A percentile compares a stretch with the other conserved stretches of the same genome.
Evolutionary conservation across 2,797 vertebrate genomes (phyloP).

Genomic region (Huso huso): DNA sequence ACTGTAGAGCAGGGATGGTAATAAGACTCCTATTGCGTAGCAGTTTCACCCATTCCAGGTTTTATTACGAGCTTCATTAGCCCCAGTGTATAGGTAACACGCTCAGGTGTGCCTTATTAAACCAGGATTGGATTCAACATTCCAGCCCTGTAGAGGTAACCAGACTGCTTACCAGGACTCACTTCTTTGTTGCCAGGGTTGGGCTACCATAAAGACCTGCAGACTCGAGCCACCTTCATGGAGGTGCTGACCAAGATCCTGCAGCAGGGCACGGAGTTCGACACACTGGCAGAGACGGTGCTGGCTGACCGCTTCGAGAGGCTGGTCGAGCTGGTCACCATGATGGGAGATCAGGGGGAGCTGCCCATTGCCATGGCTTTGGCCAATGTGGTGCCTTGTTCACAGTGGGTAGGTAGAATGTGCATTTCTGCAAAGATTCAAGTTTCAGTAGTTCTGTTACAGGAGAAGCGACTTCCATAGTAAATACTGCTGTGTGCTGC

Average conservation of each 20-base stretch:
- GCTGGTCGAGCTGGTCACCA: constrained; percentile 91
- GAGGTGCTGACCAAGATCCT: constrained; percentile 97
- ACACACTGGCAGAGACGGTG: constrained; percentile 92
- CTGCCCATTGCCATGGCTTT: constrained; percentile 97
- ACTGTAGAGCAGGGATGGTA: too few species aligned
- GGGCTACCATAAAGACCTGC: constrained; percentile 96
- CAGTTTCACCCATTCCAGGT: too few species aligned
- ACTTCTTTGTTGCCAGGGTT: constrained; percentile 58
- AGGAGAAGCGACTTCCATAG: neutral
- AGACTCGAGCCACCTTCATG: constrained; percentile 97
- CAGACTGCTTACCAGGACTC: neutral
- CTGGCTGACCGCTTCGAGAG: constrained; percentile 94
- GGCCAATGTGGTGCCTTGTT: constrained; percentile 94
- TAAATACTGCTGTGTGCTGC: neutral
- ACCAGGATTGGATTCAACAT: too few species aligned
- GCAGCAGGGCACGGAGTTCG: constrained; percentile 96
- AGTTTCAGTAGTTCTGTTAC: neutral
- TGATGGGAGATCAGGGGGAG: constrained; percentile 99
- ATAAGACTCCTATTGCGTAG: too few species aligned
- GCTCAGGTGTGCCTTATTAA: too few species aligned
- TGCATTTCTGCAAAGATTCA: neutral
- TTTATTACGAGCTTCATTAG: too few species aligned
- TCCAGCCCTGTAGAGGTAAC: too few species aligned
- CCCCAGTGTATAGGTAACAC: too few species aligned
- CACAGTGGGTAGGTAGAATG: constrained; percentile 83